Percentiles rank a stretch among this genome's conserved stretches.
These are phyloP conservation scores for Trypoxylon attenuatum DNA, from an alignment of 2,888 invertebrate genomes.

Conservation along the genomic window DNA sequence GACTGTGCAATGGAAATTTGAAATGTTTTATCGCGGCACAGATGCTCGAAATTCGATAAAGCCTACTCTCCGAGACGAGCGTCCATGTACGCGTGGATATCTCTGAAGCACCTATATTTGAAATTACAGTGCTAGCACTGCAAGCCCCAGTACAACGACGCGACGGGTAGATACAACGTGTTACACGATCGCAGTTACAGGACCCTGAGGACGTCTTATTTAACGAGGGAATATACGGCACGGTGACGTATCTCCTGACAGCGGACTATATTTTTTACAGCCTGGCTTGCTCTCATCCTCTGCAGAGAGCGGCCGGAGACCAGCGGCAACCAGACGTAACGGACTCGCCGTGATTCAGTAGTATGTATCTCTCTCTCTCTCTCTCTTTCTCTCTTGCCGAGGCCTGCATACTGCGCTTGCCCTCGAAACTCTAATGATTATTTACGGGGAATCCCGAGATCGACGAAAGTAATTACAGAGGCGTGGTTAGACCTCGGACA, in stretches of 20 bases:
- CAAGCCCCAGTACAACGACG: too few relatives aligned
- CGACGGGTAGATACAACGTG: too few relatives aligned
- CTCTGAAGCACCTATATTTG: too few relatives aligned
- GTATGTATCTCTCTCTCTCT: neutral
- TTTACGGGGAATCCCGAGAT: slow-evolving; percentile 32
- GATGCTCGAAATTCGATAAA: neutral
- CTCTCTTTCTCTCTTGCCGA: neutral
- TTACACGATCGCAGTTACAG: slow-evolving; percentile 14
- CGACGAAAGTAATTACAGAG: slow-evolving; percentile 45
- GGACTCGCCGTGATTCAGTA: slow-evolving; percentile 14
- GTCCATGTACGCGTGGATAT: too few relatives aligned
- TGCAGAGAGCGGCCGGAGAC: too few relatives aligned
- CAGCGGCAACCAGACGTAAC: neutral
- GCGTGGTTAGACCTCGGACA: slow-evolving; percentile 42
- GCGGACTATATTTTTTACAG: slow-evolving; percentile 2
- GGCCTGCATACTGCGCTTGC: too few relatives aligned
- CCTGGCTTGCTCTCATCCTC: too few relatives aligned
- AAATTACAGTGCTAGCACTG: slow-evolving; percentile 30
- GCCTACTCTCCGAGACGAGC: neutral
- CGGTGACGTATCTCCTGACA: slow-evolving; percentile 29
- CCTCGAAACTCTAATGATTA: slow-evolving; percentile 47
- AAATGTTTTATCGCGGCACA: neutral
- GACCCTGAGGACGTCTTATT: slow-evolving; percentile 23
- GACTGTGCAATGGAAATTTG: too few relatives aligned
- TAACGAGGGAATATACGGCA: slow-evolving; percentile 33